phyloP scores from a whole-genome alignment of 2,113 vertebrate genomes.

The Actenoides lindsayi region DNA sequence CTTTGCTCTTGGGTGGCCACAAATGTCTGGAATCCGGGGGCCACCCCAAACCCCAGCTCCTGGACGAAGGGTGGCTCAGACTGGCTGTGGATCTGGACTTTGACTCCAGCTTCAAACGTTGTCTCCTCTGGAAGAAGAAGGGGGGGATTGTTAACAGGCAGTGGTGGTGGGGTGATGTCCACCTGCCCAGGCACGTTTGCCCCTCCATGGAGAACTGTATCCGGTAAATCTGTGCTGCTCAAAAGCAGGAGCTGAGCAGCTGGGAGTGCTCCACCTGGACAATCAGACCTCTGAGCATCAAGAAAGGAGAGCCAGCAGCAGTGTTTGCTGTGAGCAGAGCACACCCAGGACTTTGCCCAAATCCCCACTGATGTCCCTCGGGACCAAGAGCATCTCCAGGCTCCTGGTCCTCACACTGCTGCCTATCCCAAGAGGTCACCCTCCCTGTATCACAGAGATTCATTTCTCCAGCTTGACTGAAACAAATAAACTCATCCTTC shows the following conservation, averaged over 20 bases:
- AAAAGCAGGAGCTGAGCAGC: neutral
- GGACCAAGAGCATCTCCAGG: neutral
- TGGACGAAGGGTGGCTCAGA: constrained; percentile 96
- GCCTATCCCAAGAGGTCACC: neutral
- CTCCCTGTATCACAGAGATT: no score
- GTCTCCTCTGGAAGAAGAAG: constrained; percentile 89
- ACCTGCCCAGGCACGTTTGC: rapidly evolving
- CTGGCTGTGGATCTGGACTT: constrained; percentile 99
- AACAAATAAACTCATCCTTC: neutral
- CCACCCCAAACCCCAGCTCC: constrained; percentile 96
- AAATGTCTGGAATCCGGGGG: constrained; percentile 98
- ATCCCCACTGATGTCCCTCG: rapidly evolving
- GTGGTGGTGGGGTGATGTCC: neutral
- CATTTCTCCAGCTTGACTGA: neutral
- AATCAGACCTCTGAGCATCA: rapidly evolving
- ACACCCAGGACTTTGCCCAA: neutral
- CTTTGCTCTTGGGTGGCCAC: constrained; percentile 98
- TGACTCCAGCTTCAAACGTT: constrained; percentile 95
- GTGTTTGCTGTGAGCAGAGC: neutral
- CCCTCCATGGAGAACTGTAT: neutral
- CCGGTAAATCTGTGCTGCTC: neutral
- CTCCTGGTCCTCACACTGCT: neutral
- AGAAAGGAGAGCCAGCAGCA: neutral
- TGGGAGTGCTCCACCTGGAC: neutral
- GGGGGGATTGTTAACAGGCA: neutral